Evolutionary conservation across 2,888 invertebrate genomes (phyloP).

Genomic region (Drepana falcataria): DNA sequence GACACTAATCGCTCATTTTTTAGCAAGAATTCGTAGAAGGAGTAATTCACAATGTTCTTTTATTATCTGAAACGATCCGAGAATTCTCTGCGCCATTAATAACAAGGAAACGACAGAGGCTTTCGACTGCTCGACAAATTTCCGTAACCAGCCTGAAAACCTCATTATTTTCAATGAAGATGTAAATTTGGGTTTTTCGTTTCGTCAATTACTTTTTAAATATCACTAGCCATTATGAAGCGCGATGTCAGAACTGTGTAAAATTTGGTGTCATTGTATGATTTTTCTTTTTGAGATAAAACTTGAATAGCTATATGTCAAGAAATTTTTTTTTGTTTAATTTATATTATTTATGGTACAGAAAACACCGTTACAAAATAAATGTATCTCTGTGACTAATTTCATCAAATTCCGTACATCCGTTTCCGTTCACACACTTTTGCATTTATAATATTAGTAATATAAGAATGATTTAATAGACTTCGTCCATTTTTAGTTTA

Average conservation of each 20-base stretch:
- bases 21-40: slow-evolving; percentile 31
- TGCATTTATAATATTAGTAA: too few relatives aligned
- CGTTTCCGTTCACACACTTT: too few relatives aligned
- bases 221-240: background rate
- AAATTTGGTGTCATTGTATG: too few relatives aligned
- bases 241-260: too few relatives aligned
- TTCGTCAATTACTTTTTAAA: slow-evolving; percentile 18
- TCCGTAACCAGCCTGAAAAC: slow-evolving; percentile 31
- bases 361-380: too few relatives aligned
- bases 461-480: too few relatives aligned
- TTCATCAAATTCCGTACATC: background rate
- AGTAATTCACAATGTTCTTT: slow-evolving; percentile 47
- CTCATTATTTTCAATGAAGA: slow-evolving; percentile 53
- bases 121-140: slow-evolving; percentile 42
- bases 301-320: too few relatives aligned
- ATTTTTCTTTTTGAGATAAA: too few relatives aligned
- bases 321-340: too few relatives aligned
- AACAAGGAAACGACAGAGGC: slow-evolving; percentile 39
- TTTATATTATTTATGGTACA: too few relatives aligned
- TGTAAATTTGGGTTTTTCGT: slow-evolving; percentile 35
- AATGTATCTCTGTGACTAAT: too few relatives aligned
- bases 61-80: slow-evolving; percentile 40
- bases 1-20: slow-evolving; percentile 39
- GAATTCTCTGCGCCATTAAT: slow-evolving; percentile 43
- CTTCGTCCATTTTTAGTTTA: too few relatives aligned